A percentile compares a stretch with the other conserved stretches of the same genome.
These are phyloP conservation scores for Apostichopus japonicus DNA, from an alignment of 35 echinoderm and acorn worm genomes.

Conservation along the genomic window DNA sequence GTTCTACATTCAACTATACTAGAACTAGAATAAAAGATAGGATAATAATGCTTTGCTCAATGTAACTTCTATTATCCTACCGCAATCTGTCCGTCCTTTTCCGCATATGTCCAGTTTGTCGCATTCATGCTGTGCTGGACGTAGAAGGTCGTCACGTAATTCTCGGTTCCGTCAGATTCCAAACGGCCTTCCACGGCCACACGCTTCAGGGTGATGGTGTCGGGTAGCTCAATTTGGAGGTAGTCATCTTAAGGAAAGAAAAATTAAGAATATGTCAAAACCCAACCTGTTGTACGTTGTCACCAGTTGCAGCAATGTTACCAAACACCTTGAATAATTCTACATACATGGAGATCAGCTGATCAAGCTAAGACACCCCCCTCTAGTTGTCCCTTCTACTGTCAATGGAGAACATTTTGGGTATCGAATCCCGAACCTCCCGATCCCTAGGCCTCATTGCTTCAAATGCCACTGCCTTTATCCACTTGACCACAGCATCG, in stretches of 20 bases:
- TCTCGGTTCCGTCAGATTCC: slow-evolving; percentile 10
- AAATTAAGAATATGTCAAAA: neutral
- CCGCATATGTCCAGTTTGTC: slow-evolving; percentile 48
- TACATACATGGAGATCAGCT: no score
- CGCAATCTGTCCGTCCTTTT: slow-evolving; percentile 43
- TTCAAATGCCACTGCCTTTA: no score
- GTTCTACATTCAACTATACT: no score
- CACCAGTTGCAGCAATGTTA: neutral
- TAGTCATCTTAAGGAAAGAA: slow-evolving; percentile 56
- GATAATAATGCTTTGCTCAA: no score
- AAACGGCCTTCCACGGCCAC: slow-evolving; percentile 61
- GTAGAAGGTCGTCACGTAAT: slow-evolving; percentile 63
- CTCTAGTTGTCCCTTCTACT: no score
- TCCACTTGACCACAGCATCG: no score
- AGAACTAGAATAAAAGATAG: no score
- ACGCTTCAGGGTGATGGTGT: slow-evolving; percentile 62
- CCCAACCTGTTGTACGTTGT: neutral
- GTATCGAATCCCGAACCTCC: no score
- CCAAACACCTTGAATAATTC: no score
- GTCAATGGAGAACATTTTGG: no score
- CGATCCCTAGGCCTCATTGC: no score
- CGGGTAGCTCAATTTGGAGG: slow-evolving; percentile 71
- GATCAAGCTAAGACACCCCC: no score
- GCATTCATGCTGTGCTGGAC: slow-evolving; percentile 51
- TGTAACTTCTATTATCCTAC: slow-evolving; percentile 13